Evolutionary conservation across 2,113 vertebrate genomes (phyloP).

Genomic region (Mus pahari): DNA sequence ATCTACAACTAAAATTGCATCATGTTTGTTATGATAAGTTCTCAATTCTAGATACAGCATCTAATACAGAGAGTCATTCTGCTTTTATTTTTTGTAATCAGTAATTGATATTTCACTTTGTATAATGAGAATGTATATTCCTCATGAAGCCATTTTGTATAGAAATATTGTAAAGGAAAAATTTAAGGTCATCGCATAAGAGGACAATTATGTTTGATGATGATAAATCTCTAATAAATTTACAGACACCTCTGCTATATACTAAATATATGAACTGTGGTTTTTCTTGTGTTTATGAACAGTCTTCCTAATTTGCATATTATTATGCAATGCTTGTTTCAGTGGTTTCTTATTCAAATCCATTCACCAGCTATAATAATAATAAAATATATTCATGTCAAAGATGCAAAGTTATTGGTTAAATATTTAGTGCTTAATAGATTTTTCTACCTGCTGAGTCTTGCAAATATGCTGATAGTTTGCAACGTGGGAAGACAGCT

Average conservation of each 20-base stretch:
- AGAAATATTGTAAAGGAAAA: not conserved
- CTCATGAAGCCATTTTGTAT: not conserved
- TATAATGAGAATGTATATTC: not conserved
- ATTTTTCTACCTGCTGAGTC: conserved; percentile 48
- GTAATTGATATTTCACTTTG: not conserved
- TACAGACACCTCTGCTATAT: not conserved
- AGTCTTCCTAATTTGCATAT: not conserved
- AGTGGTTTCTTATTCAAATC: not conserved
- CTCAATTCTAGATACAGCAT: not conserved
- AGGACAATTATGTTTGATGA: not conserved
- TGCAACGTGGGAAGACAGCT: not conserved
- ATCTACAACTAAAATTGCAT: not conserved
- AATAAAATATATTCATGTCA: conserved; percentile 21
- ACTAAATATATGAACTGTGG: not conserved
- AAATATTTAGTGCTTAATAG: conserved; percentile 50
- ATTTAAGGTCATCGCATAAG: not conserved
- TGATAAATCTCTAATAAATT: not conserved
- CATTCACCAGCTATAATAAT: not conserved
- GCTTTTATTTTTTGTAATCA: not conserved
- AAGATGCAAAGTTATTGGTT: conserved; percentile 14
- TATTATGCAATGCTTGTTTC: not conserved
- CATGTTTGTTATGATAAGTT: not conserved
- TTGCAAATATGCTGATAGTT: conserved; percentile 7
- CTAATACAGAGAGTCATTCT: not conserved
- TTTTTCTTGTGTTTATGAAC: not conserved